Conservation (phyloP, 2,797 vertebrate species). For the Triplophysa bombifrons region DNA sequence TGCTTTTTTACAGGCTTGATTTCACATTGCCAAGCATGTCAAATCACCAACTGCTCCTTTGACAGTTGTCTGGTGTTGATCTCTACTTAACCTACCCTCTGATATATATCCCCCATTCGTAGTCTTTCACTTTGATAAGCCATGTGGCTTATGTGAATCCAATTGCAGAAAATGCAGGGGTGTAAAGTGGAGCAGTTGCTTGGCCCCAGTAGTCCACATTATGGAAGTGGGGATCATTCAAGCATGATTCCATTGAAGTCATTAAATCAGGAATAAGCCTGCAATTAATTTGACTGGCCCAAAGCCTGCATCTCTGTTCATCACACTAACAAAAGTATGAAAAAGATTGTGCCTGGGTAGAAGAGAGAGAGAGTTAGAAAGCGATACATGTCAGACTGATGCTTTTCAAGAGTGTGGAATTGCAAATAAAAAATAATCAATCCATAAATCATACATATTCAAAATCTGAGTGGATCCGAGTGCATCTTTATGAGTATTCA, state of each 20-base stretch:
- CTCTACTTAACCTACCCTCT: slow-evolving; percentile 34
- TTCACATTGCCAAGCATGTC: slow-evolving; percentile 30
- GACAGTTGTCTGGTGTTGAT: slow-evolving; percentile 26
- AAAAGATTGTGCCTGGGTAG: slow-evolving; percentile 3
- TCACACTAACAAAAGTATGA: slow-evolving; percentile 13
- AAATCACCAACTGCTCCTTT: slow-evolving; percentile 19
- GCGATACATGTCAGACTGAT: background rate
- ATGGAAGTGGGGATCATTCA: slow-evolving; percentile 27
- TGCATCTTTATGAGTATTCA: no score
- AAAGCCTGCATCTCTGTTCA: slow-evolving; percentile 33
- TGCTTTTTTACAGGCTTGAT: slow-evolving; percentile 29
- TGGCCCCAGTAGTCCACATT: slow-evolving; percentile 29
- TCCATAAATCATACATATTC: no score
- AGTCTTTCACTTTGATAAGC: slow-evolving; percentile 43
- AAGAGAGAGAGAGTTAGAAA: slow-evolving; percentile 18
- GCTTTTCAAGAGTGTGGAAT: no score
- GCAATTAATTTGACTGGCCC: slow-evolving; percentile 47
- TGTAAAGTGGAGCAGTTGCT: slow-evolving; percentile 9
- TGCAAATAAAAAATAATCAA: no score
- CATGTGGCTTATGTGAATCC: slow-evolving; percentile 28
- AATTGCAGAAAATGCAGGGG: slow-evolving; percentile 8
- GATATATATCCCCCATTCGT: slow-evolving; percentile 24
- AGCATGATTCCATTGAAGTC: slow-evolving; percentile 45
- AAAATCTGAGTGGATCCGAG: no score
- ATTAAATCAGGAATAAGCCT: slow-evolving; percentile 43